These are phyloP conservation scores for Accipiter cooperii DNA, from an alignment of 2,113 vertebrate species.

Conservation along the genomic window DNA sequence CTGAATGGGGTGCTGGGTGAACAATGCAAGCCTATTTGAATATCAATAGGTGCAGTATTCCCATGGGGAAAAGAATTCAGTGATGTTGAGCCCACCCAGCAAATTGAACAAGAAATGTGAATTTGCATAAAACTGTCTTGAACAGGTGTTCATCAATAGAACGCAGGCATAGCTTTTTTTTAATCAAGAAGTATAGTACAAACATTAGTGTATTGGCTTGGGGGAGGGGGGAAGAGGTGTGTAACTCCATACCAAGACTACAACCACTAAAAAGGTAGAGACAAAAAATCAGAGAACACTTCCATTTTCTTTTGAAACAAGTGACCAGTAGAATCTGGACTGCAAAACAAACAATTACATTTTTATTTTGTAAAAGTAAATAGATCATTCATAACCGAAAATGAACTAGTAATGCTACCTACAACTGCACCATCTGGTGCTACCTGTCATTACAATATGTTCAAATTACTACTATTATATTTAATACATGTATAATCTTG, in stretches of 20 bases:
- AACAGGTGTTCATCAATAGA: slow-evolving; percentile 30
- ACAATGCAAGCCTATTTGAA: background rate
- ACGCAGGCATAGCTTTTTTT: background rate
- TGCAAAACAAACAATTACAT: background rate
- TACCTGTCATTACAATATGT: background rate
- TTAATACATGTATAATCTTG: background rate
- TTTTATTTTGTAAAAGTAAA: background rate
- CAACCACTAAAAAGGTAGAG: background rate
- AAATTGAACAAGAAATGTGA: slow-evolving; percentile 5
- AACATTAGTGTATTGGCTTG: background rate
- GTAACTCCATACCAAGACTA: background rate
- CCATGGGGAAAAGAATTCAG: background rate
- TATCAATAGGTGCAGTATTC: background rate
- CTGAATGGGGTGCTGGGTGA: background rate
- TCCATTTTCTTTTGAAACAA: background rate
- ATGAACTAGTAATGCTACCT: background rate
- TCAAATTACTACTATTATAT: background rate
- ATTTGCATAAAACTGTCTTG: slow-evolving; percentile 25
- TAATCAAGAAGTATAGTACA: background rate
- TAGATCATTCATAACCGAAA: background rate
- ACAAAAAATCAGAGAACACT: background rate
- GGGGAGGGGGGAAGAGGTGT: too few species aligned
- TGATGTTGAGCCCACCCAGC: background rate
- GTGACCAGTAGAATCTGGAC: background rate
- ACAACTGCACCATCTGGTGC: background rate